Evolutionary conservation across 2,797 vertebrate genomes (phyloP), one percentile per base, ranked within the genome.

Genomic region (Rhodeus uyekii): DNA sequence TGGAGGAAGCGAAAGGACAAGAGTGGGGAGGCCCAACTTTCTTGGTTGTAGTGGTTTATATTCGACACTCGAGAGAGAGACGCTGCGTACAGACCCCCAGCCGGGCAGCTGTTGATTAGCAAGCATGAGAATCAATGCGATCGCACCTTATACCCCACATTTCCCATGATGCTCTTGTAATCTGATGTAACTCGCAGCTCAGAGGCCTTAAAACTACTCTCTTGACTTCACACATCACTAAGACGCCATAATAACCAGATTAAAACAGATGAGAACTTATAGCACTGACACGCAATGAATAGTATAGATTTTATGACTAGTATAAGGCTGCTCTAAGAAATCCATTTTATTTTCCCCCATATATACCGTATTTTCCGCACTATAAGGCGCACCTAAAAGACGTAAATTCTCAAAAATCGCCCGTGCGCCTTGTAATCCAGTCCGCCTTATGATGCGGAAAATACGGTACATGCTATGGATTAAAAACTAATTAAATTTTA

Each of bases 91-190:
- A 76, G 71, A 60, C 68, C 77, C 77, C 36, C 32, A n/a, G 74
- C 77, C 46, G 7, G 69, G 87, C 90, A 89, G 88, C 89, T 89
- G 90, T 84, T 90, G 78, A 73, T 84, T 85, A 89, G 79, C 34
- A 78, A 86, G 87, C 81, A 83, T 76, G 86, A 90, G 86, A 91
- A 93, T 89, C 81, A 89, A 87, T 89, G 89, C 81, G 88, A 91
- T 91, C 88, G 82, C 92, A 91, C 87, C 87, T 91, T 27, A 84
- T 81, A 78, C 78, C 81, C 86, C 82, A 87, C 84, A 81, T 83
- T 87, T 86, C 83, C 80, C 85, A 55, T 81, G 84, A 78, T 48
- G 82, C 78, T 87, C 24, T 82, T 85, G 79, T 85, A 88, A 88
- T 87, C 85, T 71, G 78, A 76, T 84, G 82, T 71, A 82, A 90